Conservation (phyloP, 2,797 vertebrate species). For the Glossophaga mutica region DNA sequence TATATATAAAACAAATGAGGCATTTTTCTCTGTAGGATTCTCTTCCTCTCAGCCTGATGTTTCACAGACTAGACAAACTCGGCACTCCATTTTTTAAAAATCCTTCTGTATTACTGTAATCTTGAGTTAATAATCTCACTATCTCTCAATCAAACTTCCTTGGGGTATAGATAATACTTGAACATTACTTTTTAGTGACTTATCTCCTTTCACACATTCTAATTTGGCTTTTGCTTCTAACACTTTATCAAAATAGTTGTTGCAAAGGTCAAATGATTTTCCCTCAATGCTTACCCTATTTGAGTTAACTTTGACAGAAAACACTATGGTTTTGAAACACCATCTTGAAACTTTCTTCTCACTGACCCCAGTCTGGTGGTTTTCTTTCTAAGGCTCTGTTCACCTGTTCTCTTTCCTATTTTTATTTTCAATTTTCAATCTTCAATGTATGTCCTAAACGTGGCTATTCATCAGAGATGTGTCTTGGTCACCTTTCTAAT, state of each 20-base stretch:
- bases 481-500: background rate
- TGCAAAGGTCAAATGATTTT: background rate
- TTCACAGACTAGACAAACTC: background rate
- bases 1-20: background rate
- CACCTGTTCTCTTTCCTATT: background rate
- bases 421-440: background rate
- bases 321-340: background rate
- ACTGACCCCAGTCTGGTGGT: background rate
- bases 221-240: background rate
- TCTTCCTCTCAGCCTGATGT: background rate
- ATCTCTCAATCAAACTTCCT: background rate
- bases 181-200: background rate
- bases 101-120: background rate
- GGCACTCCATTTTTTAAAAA: background rate
- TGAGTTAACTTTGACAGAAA: background rate
- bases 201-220: background rate
- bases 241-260: slow-evolving; percentile 2
- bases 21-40: background rate
- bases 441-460: background rate
- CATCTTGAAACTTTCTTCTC: background rate
- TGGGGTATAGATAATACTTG: background rate
- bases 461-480: background rate
- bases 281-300: background rate
- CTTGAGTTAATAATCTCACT: background rate
- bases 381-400: background rate